Evolutionary conservation across 1,140 invertebrate species (phyloP).

Genomic region (Trichonephila clavipes): DNA sequence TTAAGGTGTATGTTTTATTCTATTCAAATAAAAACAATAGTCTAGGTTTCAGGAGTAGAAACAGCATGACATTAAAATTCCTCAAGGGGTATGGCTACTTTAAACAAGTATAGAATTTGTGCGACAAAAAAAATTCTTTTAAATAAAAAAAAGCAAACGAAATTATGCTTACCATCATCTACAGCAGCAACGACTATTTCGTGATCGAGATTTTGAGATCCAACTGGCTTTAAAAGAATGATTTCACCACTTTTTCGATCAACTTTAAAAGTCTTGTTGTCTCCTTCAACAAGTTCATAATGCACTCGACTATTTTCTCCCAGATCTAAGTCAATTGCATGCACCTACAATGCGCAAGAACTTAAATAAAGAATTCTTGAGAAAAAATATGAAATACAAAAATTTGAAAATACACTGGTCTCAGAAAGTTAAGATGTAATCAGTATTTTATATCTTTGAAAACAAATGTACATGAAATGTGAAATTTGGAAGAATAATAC

Average conservation of each 20-base stretch:
- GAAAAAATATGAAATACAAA: background rate
- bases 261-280: constrained; percentile 92
- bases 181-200: constrained; percentile 70
- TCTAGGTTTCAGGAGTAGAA: too few species aligned
- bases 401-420: too few species aligned
- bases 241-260: constrained; percentile 91
- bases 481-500: too few species aligned
- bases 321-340: constrained; percentile 93
- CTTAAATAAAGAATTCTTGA: background rate
- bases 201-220: constrained; percentile 65
- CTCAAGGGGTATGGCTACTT: too few species aligned
- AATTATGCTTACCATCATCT: constrained; percentile 62
- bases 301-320: constrained; percentile 93
- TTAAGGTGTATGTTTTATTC: too few species aligned
- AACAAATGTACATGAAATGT: too few species aligned
- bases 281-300: constrained; percentile 93
- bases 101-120: too few species aligned
- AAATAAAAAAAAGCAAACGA: background rate
- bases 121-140: background rate
- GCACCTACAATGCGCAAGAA: constrained; percentile 82
- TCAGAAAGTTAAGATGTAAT: too few species aligned
- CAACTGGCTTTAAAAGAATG: constrained; percentile 87
- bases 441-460: too few species aligned
- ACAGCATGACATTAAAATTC: too few species aligned
- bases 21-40: too few species aligned